Evolutionary conservation across 2,888 invertebrate species (phyloP), one percentile per base, ranked within the genome.

Genomic region (Lithophane leautieri): DNA sequence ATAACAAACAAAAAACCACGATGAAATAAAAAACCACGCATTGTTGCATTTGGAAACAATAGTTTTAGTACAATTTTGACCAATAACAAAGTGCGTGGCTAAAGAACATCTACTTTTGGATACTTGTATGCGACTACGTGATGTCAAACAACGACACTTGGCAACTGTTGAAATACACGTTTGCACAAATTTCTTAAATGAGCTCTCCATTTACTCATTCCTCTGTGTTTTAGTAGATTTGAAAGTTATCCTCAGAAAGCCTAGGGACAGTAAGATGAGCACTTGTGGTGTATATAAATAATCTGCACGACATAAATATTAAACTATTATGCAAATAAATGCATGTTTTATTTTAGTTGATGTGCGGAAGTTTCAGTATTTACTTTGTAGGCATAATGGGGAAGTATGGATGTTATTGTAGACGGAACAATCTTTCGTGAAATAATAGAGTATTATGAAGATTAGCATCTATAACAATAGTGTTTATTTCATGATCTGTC

Each of bases 201-300:
- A 44, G 12, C 28, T 50, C 75, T 82, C 62, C 72, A 80, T 84
- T 83, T n/a, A 12, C 60, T 74, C 44, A 70, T 54, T 76, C 14
- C 58, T 76, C 70, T 28, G 50, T 67, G 65, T 52, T 62, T 34
- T n/a, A 70, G 25, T 76, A 73, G 71, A 50, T 84, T 76, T 52
- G 19, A 79, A 77, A 79, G 78, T 61, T 54, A 69, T 70, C 70
- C 65, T 74, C 74, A 68, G 74, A 70, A 63, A 89, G 91, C 91
- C 90, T 83, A 88, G 91, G 89, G 91, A 91, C 84, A 91, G 91
- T 85, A 90, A 92, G 90, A 91, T 90, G 90, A 91, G 87, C 85
- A 86, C 86, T 84, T 89, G 73, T 84, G 84, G 85, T 86, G 71
- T 88, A 73, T 79, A 81, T 86, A 81, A 83, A 85, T 86, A 81